A percentile compares a stretch with the other conserved stretches of the same genome.
phyloP scores from a whole-genome alignment of 1,140 invertebrate genomes.

The Dreissena rostriformis region DNA sequence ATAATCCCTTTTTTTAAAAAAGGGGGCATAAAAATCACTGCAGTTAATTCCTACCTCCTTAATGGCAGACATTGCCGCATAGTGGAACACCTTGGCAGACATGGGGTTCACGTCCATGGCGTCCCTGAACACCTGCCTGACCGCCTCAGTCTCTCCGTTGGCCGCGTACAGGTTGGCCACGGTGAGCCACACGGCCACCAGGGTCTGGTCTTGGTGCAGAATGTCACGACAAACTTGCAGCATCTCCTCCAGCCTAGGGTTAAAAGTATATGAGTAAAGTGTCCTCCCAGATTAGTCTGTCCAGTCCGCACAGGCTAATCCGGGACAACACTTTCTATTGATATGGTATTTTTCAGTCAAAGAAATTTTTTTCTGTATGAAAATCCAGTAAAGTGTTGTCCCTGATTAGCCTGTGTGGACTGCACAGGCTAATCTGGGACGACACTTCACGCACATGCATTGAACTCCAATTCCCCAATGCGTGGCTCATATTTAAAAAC shows the following conservation, averaged over 20 bases:
- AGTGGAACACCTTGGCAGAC: constrained; percentile 38
- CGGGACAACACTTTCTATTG: too few species aligned
- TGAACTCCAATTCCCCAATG: too few species aligned
- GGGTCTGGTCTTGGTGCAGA: constrained; percentile 36
- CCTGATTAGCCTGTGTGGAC: too few species aligned
- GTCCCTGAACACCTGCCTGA: constrained; percentile 52
- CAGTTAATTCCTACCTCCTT: constrained; percentile 26
- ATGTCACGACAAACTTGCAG: constrained; percentile 35
- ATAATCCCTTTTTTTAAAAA: constrained; percentile 4
- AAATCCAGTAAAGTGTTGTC: too few species aligned
- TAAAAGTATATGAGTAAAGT: not conserved
- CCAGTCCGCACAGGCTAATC: too few species aligned
- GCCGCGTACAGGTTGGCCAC: constrained; percentile 53
- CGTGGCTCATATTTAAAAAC: too few species aligned
- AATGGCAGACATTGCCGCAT: constrained; percentile 42
- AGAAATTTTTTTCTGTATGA: too few species aligned
- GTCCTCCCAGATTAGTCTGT: too few species aligned
- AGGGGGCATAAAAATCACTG: not conserved
- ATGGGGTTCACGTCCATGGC: constrained; percentile 47
- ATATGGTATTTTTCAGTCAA: too few species aligned
- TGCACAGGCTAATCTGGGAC: too few species aligned
- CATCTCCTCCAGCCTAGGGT: constrained; percentile 37
- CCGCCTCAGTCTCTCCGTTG: constrained; percentile 18
- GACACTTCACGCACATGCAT: too few species aligned
- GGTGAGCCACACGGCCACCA: constrained; percentile 44